A percentile compares a stretch with the other conserved stretches of the same genome.
Evolutionary conservation across 2,797 vertebrate species (phyloP).

Genomic region (Odontamblyopus lacepedii): DNA sequence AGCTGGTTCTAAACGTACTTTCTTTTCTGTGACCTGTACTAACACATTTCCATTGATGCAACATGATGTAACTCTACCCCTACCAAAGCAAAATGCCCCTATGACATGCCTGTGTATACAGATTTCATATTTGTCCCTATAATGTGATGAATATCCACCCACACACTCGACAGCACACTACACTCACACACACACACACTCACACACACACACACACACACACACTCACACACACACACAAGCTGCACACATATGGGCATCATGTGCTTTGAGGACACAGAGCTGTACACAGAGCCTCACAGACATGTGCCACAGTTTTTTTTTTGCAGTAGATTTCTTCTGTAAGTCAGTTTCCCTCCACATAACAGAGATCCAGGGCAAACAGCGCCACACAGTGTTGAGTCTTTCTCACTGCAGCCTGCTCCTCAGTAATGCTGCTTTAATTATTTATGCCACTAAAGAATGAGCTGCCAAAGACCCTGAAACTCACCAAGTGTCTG

Average conservation of each 20-base stretch:
- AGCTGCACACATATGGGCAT: slow-evolving; percentile 29
- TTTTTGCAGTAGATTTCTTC: slow-evolving; percentile 42
- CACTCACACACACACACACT: not conserved
- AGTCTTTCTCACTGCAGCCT: slow-evolving; percentile 31
- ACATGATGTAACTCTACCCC: too few relatives aligned
- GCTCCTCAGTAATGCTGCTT: slow-evolving; percentile 16
- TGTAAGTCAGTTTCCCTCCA: slow-evolving; percentile 24
- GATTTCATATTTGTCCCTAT: too few relatives aligned
- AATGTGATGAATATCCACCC: too few relatives aligned
- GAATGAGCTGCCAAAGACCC: slow-evolving; percentile 37
- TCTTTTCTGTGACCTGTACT: too few relatives aligned
- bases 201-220: not conserved
- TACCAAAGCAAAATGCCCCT: too few relatives aligned
- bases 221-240: slow-evolving; percentile 17
- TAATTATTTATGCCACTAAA: slow-evolving; percentile 45
- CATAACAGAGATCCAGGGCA: slow-evolving; percentile 28
- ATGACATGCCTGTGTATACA: too few relatives aligned
- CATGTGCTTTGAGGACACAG: slow-evolving; percentile 25
- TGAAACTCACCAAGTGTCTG: slow-evolving; percentile 28
- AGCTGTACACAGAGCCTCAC: not conserved
- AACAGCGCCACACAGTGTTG: slow-evolving; percentile 62
- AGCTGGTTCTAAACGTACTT: too few relatives aligned
- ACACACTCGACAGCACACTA: not conserved
- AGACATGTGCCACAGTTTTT: slow-evolving; percentile 27
- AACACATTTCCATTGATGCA: too few relatives aligned